phyloP scores from a whole-genome alignment of 2,113 vertebrate genomes.

The Paratilapia polleni region DNA sequence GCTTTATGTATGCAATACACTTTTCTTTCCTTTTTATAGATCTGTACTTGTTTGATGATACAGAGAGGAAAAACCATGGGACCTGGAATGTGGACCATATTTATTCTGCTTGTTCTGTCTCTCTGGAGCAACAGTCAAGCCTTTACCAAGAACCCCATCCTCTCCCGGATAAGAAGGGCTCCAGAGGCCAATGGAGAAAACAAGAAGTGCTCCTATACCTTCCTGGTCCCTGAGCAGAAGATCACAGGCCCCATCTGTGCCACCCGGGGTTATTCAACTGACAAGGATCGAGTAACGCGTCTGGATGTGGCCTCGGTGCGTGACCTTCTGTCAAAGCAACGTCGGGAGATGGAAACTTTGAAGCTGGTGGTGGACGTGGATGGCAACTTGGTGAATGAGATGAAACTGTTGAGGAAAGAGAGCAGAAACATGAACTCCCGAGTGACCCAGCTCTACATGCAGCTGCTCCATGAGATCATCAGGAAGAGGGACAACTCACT shows the following conservation, averaged over 20 bases:
- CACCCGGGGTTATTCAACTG: constrained; percentile 79
- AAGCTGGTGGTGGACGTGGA: constrained; percentile 95
- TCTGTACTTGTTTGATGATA: constrained; percentile 42
- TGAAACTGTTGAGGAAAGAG: constrained; percentile 95
- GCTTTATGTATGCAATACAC: not conserved
- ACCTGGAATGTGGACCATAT: constrained; percentile 67
- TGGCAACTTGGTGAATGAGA: constrained; percentile 95
- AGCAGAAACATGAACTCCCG: constrained; percentile 99
- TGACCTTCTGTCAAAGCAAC: constrained; percentile 92
- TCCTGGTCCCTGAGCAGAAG: constrained; percentile 96
- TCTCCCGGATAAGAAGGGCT: constrained; percentile 83
- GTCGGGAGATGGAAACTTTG: constrained; percentile 91
- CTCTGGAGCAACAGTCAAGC: constrained; percentile 61
- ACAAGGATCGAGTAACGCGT: constrained; percentile 89
- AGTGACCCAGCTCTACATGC: constrained; percentile 99
- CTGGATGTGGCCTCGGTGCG: constrained; percentile 93
- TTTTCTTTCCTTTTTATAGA: constrained; percentile 40
- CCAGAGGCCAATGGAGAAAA: constrained; percentile 77
- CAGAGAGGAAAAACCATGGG: constrained; percentile 62
- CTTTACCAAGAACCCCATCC: constrained; percentile 58
- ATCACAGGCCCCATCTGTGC: constrained; percentile 97
- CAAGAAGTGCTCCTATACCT: constrained; percentile 95
- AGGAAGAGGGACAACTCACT: constrained; percentile 96
- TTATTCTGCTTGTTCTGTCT: constrained; percentile 64
- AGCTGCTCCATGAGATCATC: constrained; percentile 97